These are phyloP conservation scores for Brotula barbata DNA, from an alignment of 2,797 vertebrate genomes.

Conservation along the genomic window DNA sequence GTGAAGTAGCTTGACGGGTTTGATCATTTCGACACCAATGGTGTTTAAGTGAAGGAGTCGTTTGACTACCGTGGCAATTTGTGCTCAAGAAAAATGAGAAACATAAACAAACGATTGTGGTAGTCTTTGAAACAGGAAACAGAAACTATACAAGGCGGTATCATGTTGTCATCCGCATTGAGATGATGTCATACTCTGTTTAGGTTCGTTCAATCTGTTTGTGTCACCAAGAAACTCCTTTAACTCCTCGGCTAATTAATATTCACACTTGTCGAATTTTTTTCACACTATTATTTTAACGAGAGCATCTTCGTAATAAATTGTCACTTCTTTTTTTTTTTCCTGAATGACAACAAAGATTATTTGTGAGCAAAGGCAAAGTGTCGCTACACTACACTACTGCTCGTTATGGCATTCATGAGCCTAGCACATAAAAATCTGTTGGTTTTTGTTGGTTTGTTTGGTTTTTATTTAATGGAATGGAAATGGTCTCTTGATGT, in stretches of 20 bases:
- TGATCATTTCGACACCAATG: background rate
- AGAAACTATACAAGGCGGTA: no score
- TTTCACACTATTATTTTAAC: slow-evolving; percentile 37
- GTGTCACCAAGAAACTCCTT: background rate
- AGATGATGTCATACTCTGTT: background rate
- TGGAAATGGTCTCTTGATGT: background rate
- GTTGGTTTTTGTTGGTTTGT: slow-evolving; percentile 31
- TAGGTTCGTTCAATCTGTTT: slow-evolving; percentile 1
- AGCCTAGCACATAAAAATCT: slow-evolving; percentile 38
- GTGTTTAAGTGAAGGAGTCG: background rate
- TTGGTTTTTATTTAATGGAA: no score
- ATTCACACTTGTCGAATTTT: slow-evolving; percentile 13
- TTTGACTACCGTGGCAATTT: background rate
- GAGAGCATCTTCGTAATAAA: slow-evolving; percentile 37
- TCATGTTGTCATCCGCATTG: no score
- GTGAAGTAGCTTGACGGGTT: background rate
- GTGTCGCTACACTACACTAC: slow-evolving; percentile 18
- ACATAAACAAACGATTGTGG: no score
- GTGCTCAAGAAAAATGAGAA: background rate
- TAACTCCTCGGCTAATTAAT: background rate
- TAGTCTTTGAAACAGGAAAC: no score
- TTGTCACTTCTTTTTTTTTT: slow-evolving; percentile 27
- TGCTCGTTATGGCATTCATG: slow-evolving; percentile 52
- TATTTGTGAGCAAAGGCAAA: slow-evolving; percentile 13
- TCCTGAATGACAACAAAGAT: slow-evolving; percentile 34